A percentile compares a stretch with the other conserved stretches of the same genome.
phyloP scores from a whole-genome alignment of 2,113 vertebrate species.

The Saimiri boliviensis region DNA sequence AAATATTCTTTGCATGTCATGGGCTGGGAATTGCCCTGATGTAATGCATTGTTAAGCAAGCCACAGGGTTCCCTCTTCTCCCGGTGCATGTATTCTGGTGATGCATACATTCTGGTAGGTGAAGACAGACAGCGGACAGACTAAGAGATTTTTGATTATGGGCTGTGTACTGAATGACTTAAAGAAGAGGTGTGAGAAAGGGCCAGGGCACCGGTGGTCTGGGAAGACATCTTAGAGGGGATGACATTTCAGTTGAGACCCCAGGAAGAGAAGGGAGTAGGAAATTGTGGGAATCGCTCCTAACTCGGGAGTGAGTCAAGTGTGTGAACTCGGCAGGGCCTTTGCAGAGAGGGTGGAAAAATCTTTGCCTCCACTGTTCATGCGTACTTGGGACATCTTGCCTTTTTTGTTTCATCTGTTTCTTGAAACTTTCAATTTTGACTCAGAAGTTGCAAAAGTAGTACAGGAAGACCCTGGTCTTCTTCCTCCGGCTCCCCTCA shows the following conservation, averaged over 20 bases:
- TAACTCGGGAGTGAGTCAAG: not conserved
- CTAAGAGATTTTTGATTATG: not conserved
- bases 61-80: not conserved
- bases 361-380: not conserved
- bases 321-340: not conserved
- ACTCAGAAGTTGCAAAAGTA: not conserved
- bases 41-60: rapidly evolving
- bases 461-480: not conserved
- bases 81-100: not conserved
- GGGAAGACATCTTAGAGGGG: not conserved
- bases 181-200: not conserved
- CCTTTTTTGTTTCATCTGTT: not conserved
- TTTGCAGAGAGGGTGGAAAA: rapidly evolving
- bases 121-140: not conserved
- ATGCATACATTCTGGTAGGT: not conserved
- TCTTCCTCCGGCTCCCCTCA: not conserved
- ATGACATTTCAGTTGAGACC: not conserved
- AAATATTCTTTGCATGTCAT: not conserved
- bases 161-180: not conserved
- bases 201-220: not conserved
- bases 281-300: not conserved
- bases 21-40: not conserved
- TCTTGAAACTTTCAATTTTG: not conserved
- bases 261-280: rapidly evolving
- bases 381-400: not conserved